These are phyloP conservation scores for Lithobates sylvaticus DNA, from an alignment of 2,797 vertebrate species.

Conservation along the genomic window DNA sequence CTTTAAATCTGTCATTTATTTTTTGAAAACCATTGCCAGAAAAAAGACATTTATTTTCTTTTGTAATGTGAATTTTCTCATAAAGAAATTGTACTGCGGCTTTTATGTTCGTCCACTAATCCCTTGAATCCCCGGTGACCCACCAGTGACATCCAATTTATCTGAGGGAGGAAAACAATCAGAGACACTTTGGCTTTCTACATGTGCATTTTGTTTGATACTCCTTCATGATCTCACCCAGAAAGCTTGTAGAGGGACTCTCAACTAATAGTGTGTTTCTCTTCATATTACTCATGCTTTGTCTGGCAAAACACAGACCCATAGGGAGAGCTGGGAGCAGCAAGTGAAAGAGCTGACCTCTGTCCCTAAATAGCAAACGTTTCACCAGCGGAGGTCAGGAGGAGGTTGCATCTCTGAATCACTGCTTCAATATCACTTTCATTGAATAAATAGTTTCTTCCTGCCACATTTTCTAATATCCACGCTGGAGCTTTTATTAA, in stretches of 20 bases:
- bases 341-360: background rate
- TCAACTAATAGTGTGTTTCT: background rate
- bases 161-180: background rate
- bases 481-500: background rate
- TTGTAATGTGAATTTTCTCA: background rate
- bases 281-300: background rate
- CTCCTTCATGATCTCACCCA: slow-evolving; percentile 26
- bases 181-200: slow-evolving; percentile 2
- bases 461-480: background rate
- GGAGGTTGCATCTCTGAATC: background rate
- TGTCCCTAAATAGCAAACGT: background rate
- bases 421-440: background rate
- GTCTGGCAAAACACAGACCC: slow-evolving; percentile 15
- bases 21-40: too few relatives aligned
- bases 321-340: background rate
- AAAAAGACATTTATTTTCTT: background rate
- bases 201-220: background rate
- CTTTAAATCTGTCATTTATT: too few relatives aligned
- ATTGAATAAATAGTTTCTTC: background rate
- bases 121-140: background rate
- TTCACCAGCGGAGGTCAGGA: background rate
- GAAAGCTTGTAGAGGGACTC: background rate
- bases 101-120: background rate
- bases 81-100: background rate
- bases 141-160: background rate